Percentiles rank a stretch among this genome's conserved stretches.
Evolutionary conservation across 2,113 vertebrate genomes (phyloP).

Genomic region (Lutjanus erythropterus): DNA sequence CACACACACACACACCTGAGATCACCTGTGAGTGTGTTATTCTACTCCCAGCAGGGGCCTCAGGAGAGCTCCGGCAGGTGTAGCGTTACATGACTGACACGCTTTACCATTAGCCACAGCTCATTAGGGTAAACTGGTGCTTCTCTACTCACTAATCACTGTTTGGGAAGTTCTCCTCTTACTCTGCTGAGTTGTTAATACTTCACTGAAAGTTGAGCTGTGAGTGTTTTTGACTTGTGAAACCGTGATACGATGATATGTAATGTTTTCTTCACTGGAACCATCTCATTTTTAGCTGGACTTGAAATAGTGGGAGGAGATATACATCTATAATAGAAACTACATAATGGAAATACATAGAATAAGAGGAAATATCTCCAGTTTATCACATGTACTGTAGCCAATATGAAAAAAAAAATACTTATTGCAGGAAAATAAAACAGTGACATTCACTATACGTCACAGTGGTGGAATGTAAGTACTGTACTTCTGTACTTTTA

Average conservation of each 20-base stretch:
- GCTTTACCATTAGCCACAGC: slow-evolving; percentile 50
- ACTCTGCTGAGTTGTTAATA: background rate
- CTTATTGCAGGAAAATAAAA: too few relatives aligned
- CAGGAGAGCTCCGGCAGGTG: slow-evolving; percentile 53
- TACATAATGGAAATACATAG: too few relatives aligned
- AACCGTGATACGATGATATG: background rate
- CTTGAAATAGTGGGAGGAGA: too few relatives aligned
- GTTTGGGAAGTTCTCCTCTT: background rate
- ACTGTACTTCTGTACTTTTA: too few relatives aligned
- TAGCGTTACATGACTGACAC: slow-evolving; percentile 63
- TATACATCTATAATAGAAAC: too few relatives aligned
- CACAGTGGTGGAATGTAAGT: too few relatives aligned
- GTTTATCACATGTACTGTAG: too few relatives aligned
- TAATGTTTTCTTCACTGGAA: background rate
- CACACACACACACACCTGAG: slow-evolving; percentile 53
- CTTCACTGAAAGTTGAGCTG: slow-evolving; percentile 15
- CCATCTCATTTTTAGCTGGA: too few relatives aligned
- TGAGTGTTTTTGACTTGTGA: slow-evolving; percentile 3
- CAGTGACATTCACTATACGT: too few relatives aligned
- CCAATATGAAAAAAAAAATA: too few relatives aligned
- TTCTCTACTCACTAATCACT: slow-evolving; percentile 27
- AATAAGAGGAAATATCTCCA: too few relatives aligned
- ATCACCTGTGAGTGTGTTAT: slow-evolving; percentile 52
- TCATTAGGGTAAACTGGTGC: slow-evolving; percentile 40
- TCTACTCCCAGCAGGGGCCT: slow-evolving; percentile 38